Evolutionary conservation across 2,797 vertebrate genomes (phyloP).

Genomic region (Aeoliscus strigatus): DNA sequence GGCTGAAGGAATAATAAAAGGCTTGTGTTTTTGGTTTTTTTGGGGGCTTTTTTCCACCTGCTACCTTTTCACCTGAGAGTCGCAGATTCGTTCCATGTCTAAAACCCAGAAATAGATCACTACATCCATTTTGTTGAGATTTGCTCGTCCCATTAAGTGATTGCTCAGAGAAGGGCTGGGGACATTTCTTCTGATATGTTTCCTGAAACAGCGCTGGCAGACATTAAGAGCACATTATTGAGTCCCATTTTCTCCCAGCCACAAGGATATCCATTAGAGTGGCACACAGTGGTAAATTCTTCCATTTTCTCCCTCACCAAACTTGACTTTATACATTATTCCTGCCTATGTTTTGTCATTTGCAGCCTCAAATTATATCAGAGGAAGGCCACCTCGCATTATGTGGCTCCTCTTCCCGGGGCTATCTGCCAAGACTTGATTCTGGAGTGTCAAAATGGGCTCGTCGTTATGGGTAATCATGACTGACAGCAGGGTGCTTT

Average conservation of each 20-base stretch:
- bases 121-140: conserved; percentile 88
- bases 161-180: conserved; percentile 87
- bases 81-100: conserved; percentile 81
- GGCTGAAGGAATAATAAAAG: conserved; percentile 71
- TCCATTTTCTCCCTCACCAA: conserved; percentile 84
- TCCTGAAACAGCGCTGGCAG: conserved; percentile 79
- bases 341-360: conserved; percentile 80
- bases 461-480: conserved; percentile 77
- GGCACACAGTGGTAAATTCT: conserved; percentile 81
- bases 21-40: conserved; percentile 76
- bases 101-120: conserved; percentile 84
- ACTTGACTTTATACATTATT: conserved; percentile 84
- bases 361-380: conserved; percentile 81
- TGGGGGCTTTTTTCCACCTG: conserved; percentile 58
- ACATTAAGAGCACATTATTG: conserved; percentile 79
- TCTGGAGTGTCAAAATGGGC: conserved; percentile 81
- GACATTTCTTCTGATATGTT: conserved; percentile 85
- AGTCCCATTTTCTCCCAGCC: conserved; percentile 75
- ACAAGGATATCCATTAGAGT: conserved; percentile 84
- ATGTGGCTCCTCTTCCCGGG: conserved; percentile 69
- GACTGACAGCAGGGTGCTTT: conserved; percentile 74
- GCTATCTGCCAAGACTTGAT: conserved; percentile 79
- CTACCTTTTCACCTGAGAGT: conserved; percentile 69
- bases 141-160: conserved; percentile 92
- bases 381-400: conserved; percentile 76